Percentiles rank a stretch among this genome's conserved stretches.
Conservation (phyloP, 2,888 invertebrate species). For the Cyaniris semiargus region DNA sequence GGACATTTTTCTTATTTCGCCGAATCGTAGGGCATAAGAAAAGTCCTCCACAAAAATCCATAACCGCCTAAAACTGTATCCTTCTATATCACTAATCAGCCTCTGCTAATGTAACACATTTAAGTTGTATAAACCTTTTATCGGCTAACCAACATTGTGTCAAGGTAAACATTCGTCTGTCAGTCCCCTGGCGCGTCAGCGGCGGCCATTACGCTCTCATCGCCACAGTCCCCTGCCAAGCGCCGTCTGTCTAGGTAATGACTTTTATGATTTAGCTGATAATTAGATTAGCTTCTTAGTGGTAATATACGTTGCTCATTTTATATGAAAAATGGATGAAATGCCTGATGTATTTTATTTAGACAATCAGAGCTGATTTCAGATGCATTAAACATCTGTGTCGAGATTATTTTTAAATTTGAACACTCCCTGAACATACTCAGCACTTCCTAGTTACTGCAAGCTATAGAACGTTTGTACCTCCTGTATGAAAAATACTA, state of each 20-base stretch:
- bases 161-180: slow-evolving; percentile 43
- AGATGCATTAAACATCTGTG: no score
- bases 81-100: neutral
- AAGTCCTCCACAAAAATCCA: neutral
- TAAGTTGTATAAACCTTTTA: slow-evolving; percentile 17
- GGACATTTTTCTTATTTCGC: no score
- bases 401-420: no score
- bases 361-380: no score
- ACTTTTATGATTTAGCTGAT: slow-evolving; percentile 17
- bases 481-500: no score
- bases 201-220: slow-evolving; percentile 56
- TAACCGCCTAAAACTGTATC: neutral
- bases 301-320: neutral
- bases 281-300: neutral
- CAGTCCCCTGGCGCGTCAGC: slow-evolving; percentile 49
- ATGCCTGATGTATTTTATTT: no score
- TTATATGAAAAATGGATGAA: neutral
- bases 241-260: slow-evolving; percentile 34
- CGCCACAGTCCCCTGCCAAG: slow-evolving; percentile 41
- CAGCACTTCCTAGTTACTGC: no score
- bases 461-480: no score
- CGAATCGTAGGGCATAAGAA: no score
- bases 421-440: no score
- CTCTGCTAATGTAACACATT: slow-evolving; percentile 31
- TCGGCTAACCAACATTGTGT: slow-evolving; percentile 10